Base-by-base conservation (phyloP, 2,888 invertebrate species). In the Beris chalybata region DNA sequence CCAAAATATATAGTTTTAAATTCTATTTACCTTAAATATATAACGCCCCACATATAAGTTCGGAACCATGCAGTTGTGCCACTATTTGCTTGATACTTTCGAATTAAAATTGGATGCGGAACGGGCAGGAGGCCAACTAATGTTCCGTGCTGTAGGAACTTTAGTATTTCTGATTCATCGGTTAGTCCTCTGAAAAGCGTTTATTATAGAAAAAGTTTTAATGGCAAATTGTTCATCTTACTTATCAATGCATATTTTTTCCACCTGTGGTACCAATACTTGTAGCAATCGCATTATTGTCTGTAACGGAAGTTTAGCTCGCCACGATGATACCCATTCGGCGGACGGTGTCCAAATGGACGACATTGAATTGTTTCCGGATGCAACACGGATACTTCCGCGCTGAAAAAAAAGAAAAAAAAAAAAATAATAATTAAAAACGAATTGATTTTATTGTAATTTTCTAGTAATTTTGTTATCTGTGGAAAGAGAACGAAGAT, bases 171-270 rank as follows among this genome's bases (percentile, higher is more conserved):
- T 74, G 96, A 97, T 83, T 99, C 99, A 82, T 99, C 99, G 4
- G 98, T 99, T 72, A 99, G 83, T 0, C 98, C 98, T 80, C 96
- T 96, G 71, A 70, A 63, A 32, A 50, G 15, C 7, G 5, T 43
- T 11, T 52, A 58, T 22, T 63, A n/a, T 58, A 45, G 15, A 43
- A 56, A 31, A 12, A 59, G 32, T 30, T 32, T 31, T 12, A 7
- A 22, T 15, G 7, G n/a, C 29, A 47, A 48, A 13, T 48, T n/a
- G 2, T 11, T 48, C n/a, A 48, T 65, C 88, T 83, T 77, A 95
- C 95, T 96, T 97, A 82, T 97, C 99, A 76, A 99, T 99, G 82
- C 99, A 99, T 74, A 99, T 99, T 84, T 99, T 99, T 83, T 99
- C 99, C 29, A 99, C 99, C 83, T 99, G 99, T 64, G 99, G 99